Evolutionary conservation across 2,113 vertebrate species (phyloP).

Genomic region (Eretmochelys imbricata): DNA sequence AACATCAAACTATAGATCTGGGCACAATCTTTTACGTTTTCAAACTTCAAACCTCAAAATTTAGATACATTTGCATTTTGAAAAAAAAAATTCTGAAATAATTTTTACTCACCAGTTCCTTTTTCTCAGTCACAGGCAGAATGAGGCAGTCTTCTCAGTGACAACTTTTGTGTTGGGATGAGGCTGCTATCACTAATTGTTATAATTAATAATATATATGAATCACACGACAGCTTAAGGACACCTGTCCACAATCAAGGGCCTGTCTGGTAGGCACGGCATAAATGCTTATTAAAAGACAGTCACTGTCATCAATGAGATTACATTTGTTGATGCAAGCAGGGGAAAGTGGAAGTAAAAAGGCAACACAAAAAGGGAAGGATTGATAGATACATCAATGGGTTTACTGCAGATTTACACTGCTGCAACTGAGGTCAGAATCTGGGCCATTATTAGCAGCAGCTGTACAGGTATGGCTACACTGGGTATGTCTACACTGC

Average conservation of each 20-base stretch:
- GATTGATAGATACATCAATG: conserved; percentile 4
- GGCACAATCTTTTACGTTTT: conserved; percentile 23
- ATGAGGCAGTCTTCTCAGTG: not conserved
- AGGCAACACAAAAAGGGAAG: not conserved
- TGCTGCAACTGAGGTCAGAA: conserved; percentile 5
- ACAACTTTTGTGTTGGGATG: not conserved
- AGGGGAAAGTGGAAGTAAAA: not conserved
- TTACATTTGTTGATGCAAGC: conserved; percentile 36
- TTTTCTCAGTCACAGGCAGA: not conserved
- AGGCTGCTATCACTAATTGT: conserved; percentile 34
- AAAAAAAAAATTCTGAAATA: not conserved
- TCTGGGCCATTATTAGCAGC: conserved; percentile 31
- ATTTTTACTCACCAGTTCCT: not conserved
- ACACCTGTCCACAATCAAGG: not conserved
- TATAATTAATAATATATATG: conserved; percentile 53
- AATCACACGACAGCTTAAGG: conserved; percentile 9
- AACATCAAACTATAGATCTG: not conserved
- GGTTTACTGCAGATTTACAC: conserved; percentile 13
- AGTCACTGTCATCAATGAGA: not conserved
- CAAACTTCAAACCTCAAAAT: not conserved
- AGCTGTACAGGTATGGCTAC: not conserved
- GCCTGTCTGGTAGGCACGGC: not conserved
- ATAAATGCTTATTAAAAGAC: conserved; percentile 55
- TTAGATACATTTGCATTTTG: conserved; percentile 41
- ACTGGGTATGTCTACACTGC: not conserved